These are phyloP conservation scores for Serilophus lunatus DNA, from an alignment of 2,113 vertebrate genomes.

Conservation along the genomic window DNA sequence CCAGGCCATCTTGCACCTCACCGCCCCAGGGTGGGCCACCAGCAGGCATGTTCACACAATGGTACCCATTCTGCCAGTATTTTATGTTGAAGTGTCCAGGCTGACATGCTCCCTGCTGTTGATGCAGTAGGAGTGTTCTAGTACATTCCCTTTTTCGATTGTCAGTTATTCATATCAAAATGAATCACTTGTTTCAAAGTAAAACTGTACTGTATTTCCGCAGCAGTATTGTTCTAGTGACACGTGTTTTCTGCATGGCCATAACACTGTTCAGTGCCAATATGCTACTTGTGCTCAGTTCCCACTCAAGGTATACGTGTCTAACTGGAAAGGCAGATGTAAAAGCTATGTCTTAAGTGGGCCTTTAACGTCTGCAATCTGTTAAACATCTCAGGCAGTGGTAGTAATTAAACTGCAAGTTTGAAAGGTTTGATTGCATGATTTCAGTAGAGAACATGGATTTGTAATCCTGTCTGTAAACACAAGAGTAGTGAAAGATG, in stretches of 20 bases:
- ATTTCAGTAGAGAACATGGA: background rate
- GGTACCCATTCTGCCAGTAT: background rate
- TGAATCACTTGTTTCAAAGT: background rate
- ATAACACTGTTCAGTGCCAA: background rate
- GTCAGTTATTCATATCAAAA: background rate
- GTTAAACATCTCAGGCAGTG: background rate
- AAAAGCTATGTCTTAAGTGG: background rate
- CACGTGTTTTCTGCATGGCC: background rate
- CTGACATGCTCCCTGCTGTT: background rate
- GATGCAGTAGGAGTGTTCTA: background rate
- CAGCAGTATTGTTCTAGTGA: background rate
- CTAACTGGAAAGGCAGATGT: background rate
- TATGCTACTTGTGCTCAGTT: background rate
- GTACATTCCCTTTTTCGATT: background rate
- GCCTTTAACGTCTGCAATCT: background rate
- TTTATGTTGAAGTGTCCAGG: background rate
- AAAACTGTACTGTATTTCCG: background rate
- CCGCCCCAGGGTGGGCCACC: fast-evolving
- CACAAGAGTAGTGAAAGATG: background rate
- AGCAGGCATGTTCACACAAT: fast-evolving
- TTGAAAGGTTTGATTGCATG: background rate
- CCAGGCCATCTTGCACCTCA: fast-evolving
- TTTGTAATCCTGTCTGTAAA: constrained; percentile 20
- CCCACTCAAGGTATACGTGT: background rate
- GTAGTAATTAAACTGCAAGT: background rate